These are phyloP conservation scores for Pollenia labialis DNA, from an alignment of 2,888 invertebrate genomes.

Conservation along the genomic window DNA sequence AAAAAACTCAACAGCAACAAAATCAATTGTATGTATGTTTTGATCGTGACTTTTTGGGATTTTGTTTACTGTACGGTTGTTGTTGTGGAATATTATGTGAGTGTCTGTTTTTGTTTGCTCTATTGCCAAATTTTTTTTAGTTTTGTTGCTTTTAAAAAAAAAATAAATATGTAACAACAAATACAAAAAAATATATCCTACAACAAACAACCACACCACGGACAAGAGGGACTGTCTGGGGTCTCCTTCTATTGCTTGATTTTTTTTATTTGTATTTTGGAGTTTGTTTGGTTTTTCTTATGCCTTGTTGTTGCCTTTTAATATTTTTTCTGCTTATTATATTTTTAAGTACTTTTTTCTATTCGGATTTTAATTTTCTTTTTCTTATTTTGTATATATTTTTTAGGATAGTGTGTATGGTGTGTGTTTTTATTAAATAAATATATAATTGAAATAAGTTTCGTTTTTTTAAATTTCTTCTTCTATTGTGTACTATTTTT, in stretches of 20 bases:
- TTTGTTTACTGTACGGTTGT: constrained; percentile 29
- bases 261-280: constrained; percentile 54
- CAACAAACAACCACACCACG: neutral
- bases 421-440: constrained; percentile 50
- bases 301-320: constrained; percentile 3
- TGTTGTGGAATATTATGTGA: constrained; percentile 1
- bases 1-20: constrained; percentile 15
- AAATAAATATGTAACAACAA: constrained; percentile 17
- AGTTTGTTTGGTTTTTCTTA: constrained; percentile 9
- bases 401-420: constrained; percentile 18
- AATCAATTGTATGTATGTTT: constrained; percentile 17
- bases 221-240: constrained; percentile 15
- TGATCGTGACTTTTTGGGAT: constrained; percentile 53
- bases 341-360: constrained; percentile 60
- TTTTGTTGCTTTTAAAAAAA: constrained; percentile 35
- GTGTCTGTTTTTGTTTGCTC: neutral
- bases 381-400: constrained; percentile 13
- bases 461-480: constrained; percentile 15
- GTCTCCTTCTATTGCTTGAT: constrained; percentile 46
- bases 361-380: constrained; percentile 29
- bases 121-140: constrained; percentile 54
- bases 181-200: neutral
- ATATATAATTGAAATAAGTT: constrained; percentile 54
- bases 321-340: constrained; percentile 44
- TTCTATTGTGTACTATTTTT: constrained; percentile 26